These are phyloP conservation scores for Pyrgus malvae DNA, from an alignment of 2,888 invertebrate genomes.

Conservation along the genomic window DNA sequence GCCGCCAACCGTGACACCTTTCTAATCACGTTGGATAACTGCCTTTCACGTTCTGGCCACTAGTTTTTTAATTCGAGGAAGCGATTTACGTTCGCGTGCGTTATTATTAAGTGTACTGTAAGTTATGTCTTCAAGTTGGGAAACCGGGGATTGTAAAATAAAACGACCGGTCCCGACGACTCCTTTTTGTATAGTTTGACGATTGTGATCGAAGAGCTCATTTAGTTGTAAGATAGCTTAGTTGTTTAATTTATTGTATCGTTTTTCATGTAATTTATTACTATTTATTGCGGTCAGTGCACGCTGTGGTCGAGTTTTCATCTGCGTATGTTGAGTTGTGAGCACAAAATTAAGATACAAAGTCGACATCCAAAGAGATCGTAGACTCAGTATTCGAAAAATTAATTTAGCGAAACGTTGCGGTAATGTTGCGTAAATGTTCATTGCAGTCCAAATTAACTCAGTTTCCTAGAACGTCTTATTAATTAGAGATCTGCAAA, in stretches of 20 bases:
- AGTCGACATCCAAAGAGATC: conserved; percentile 69
- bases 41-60: conserved; percentile 76
- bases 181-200: conserved; percentile 37
- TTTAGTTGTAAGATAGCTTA: conserved; percentile 47
- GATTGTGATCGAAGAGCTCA: conserved; percentile 67
- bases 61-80: conserved; percentile 69
- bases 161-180: background rate
- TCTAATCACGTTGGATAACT: conserved; percentile 78
- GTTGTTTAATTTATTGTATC: conserved; percentile 51
- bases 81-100: conserved; percentile 60
- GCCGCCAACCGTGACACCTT: conserved; percentile 77
- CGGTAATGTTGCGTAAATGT: conserved; percentile 36
- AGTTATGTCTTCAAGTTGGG: conserved; percentile 20
- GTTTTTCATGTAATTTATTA: conserved; percentile 44
- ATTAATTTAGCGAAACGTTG: conserved; percentile 21
- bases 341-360: conserved; percentile 73
- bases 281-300: conserved; percentile 59
- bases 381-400: conserved; percentile 57
- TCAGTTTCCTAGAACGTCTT: conserved; percentile 2
- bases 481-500: background rate
- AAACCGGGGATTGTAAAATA: background rate
- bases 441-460: conserved; percentile 1
- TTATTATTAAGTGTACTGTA: conserved; percentile 33
- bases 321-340: conserved; percentile 75
- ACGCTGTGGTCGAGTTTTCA: conserved; percentile 66